phyloP scores from a whole-genome alignment of 2,113 vertebrate species.

The Haemorhous mexicanus region DNA sequence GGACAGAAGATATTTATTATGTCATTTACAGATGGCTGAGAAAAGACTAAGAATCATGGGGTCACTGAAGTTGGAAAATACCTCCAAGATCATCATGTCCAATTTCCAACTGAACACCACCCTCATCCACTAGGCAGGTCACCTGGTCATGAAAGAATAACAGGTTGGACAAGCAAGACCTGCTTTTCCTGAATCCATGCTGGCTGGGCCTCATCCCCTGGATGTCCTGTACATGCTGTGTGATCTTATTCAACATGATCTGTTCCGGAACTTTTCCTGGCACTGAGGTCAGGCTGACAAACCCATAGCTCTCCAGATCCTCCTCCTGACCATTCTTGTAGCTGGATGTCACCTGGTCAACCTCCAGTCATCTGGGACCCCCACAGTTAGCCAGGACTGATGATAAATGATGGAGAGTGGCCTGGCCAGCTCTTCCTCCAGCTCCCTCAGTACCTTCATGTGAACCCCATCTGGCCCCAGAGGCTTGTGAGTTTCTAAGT shows the following conservation, averaged over 20 bases:
- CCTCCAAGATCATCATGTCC: background rate
- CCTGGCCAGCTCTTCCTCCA: background rate
- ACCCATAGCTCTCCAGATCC: background rate
- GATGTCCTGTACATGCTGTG: background rate
- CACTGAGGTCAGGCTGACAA: background rate
- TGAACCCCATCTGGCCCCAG: background rate
- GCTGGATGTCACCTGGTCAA: background rate
- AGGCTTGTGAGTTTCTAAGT: background rate
- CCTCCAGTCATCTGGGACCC: background rate
- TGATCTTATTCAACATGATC: background rate
- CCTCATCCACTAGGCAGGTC: background rate
- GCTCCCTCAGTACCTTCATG: background rate
- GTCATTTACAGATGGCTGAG: slow-evolving; percentile 34
- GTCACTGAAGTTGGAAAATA: background rate
- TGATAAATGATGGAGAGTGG: background rate
- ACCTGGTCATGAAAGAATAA: background rate
- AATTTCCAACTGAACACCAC: background rate
- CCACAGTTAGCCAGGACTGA: background rate
- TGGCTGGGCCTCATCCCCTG: background rate
- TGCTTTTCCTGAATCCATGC: background rate
- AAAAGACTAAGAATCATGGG: slow-evolving; percentile 19
- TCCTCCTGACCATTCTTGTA: background rate
- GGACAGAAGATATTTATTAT: slow-evolving; percentile 23
- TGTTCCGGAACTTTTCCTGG: background rate
- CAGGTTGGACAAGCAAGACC: background rate